Evolutionary conservation across 2,888 invertebrate species (phyloP).

Genomic region (Antitype chi): DNA sequence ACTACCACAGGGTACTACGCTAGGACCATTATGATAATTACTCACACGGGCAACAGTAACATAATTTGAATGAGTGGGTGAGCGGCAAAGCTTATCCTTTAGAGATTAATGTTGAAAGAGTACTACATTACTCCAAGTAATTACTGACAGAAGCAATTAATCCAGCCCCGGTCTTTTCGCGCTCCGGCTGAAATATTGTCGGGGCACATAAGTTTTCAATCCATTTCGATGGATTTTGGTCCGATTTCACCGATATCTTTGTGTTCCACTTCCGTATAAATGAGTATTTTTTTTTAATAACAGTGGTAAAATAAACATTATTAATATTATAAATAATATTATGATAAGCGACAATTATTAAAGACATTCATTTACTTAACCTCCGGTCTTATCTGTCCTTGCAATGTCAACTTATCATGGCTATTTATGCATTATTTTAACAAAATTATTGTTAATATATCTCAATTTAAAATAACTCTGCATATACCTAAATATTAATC

Average conservation of each 20-base stretch:
- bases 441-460: neutral
- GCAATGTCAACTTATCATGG: neutral
- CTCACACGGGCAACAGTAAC: constrained; percentile 58
- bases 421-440: neutral
- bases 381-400: neutral
- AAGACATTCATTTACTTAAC: neutral
- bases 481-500: neutral
- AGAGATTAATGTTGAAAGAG: constrained; percentile 72
- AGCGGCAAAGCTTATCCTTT: constrained; percentile 68
- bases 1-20: constrained; percentile 49
- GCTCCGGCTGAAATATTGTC: constrained; percentile 62
- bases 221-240: constrained; percentile 53
- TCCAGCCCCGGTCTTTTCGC: constrained; percentile 63
- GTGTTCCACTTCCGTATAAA: constrained; percentile 22
- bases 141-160: constrained; percentile 73
- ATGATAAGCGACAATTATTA: neutral
- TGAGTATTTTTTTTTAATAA: constrained; percentile 24
- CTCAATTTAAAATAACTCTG: neutral
- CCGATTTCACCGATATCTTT: constrained; percentile 33
- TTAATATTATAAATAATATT: neutral
- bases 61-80: constrained; percentile 66
- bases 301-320: neutral
- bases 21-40: constrained; percentile 65
- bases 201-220: constrained; percentile 63
- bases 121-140: constrained; percentile 72